These are phyloP conservation scores for Eulemur rubriventer DNA, from an alignment of 2,797 vertebrate genomes.

Conservation along the genomic window DNA sequence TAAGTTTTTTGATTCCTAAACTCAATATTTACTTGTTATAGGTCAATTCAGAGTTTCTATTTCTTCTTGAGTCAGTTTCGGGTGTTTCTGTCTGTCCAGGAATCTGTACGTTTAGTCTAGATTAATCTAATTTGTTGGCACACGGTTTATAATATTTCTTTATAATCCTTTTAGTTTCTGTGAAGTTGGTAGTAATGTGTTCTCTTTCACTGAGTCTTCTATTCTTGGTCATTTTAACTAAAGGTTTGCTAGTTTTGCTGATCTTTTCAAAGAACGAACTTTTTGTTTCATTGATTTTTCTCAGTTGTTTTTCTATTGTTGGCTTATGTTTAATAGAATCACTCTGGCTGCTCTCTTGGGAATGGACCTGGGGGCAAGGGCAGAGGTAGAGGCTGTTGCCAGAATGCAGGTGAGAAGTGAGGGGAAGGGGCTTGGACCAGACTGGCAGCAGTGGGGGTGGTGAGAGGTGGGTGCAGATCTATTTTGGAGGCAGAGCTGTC, in stretches of 20 bases:
- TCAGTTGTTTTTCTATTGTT: background rate
- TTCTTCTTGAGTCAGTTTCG: slow-evolving; percentile 33
- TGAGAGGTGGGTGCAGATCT: background rate
- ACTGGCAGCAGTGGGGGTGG: background rate
- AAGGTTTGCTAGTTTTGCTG: background rate
- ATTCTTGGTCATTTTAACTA: background rate
- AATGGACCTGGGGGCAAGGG: background rate
- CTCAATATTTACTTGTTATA: slow-evolving; percentile 64
- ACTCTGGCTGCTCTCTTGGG: background rate
- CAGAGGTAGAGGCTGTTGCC: background rate
- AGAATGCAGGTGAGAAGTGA: too few species aligned
- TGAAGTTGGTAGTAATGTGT: background rate
- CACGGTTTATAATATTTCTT: background rate
- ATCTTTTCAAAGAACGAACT: background rate
- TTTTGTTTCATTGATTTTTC: slow-evolving; percentile 2
- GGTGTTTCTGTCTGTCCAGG: background rate
- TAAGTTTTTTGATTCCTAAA: slow-evolving; percentile 19
- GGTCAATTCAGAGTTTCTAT: slow-evolving; percentile 27
- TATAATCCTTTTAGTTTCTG: background rate
- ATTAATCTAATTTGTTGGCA: background rate
- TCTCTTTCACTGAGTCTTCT: background rate
- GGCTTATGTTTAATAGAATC: background rate
- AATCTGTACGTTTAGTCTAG: background rate
- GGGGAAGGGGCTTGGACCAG: background rate
- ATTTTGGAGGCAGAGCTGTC: background rate